Conservation (phyloP, 2,888 invertebrate species). For the Euzophera pinguis region DNA sequence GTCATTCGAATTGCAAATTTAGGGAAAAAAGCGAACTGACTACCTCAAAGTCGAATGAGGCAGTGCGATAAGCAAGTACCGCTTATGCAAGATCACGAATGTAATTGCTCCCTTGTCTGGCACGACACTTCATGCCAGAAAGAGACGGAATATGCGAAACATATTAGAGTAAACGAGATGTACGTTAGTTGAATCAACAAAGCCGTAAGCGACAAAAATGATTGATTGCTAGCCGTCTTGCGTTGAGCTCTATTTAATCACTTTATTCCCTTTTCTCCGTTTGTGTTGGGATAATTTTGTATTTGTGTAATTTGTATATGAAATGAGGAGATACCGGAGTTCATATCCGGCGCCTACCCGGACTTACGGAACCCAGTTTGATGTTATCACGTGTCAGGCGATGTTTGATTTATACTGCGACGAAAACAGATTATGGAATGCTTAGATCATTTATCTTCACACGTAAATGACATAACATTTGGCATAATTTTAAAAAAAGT, state of each 20-base stretch:
- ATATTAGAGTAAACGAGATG: constrained; percentile 48
- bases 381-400: constrained; percentile 61
- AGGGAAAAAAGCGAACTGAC: constrained; percentile 68
- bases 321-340: constrained; percentile 68
- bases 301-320: constrained; percentile 78
- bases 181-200: constrained; percentile 54
- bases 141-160: constrained; percentile 45
- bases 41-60: constrained; percentile 76
- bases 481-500: neutral
- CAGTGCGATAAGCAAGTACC: constrained; percentile 77
- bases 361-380: constrained; percentile 51
- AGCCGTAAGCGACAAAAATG: constrained; percentile 77
- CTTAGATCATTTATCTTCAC: constrained; percentile 7
- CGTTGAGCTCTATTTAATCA: constrained; percentile 81
- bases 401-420: constrained; percentile 41
- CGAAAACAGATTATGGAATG: neutral
- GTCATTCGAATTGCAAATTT: constrained; percentile 77
- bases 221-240: constrained; percentile 79
- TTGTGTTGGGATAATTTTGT: constrained; percentile 78
- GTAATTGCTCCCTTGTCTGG: constrained; percentile 81
- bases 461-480: neutral
- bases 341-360: constrained; percentile 65
- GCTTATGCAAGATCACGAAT: constrained; percentile 81
- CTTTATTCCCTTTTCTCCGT: constrained; percentile 81
- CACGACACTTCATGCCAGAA: constrained; percentile 76